Evolutionary conservation across 2,888 invertebrate genomes (phyloP).

Genomic region (Noctua janthina): DNA sequence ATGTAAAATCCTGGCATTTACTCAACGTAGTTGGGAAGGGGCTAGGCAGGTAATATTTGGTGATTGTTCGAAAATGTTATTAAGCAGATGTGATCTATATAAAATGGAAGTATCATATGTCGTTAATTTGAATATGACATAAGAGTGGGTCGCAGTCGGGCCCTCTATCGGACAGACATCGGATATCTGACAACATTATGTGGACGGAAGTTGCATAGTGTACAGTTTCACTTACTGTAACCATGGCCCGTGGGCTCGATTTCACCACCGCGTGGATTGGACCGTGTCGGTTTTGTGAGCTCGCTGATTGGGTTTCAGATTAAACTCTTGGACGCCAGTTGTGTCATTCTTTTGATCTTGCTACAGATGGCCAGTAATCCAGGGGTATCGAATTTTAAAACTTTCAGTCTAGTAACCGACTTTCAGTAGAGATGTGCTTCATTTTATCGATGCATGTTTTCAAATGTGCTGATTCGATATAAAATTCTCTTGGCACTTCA

Average conservation of each 20-base stretch:
- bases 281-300: conserved; percentile 83
- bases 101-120: conserved; percentile 40
- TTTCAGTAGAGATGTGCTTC: conserved; percentile 12
- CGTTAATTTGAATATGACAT: conserved; percentile 65
- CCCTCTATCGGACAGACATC: conserved; percentile 76
- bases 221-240: conserved; percentile 87
- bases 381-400: conserved; percentile 51
- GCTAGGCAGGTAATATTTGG: not conserved
- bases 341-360: conserved; percentile 70
- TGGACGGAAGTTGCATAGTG: conserved; percentile 87
- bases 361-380: conserved; percentile 47
- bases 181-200: conserved; percentile 83
- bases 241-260: conserved; percentile 82
- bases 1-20: not conserved
- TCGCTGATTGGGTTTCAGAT: conserved; percentile 86
- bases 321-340: conserved; percentile 71
- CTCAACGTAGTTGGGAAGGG: not conserved
- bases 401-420: conserved; percentile 23
- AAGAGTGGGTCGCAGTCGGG: conserved; percentile 67
- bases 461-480: conserved; percentile 2
- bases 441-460: conserved; percentile 17
- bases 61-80: conserved; percentile 10
- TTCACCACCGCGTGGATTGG: conserved; percentile 80
- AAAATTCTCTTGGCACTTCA: conserved; percentile 2
- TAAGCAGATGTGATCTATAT: not conserved